phyloP scores from a whole-genome alignment of 2,888 invertebrate genomes.

The Tetragonula carbonaria region DNA sequence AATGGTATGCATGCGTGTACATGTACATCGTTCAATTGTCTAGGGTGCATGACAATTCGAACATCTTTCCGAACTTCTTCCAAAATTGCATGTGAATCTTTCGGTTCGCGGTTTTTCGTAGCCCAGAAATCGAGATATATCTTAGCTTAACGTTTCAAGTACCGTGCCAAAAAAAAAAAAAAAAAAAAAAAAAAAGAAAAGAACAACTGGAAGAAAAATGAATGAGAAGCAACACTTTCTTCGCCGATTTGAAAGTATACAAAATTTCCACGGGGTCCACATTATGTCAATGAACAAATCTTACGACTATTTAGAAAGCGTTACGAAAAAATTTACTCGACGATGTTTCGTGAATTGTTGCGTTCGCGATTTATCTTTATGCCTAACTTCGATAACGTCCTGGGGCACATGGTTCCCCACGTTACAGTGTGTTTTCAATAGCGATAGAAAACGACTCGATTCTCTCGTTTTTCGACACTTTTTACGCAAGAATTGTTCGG shows the following conservation, averaged over 20 bases:
- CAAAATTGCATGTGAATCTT: background rate
- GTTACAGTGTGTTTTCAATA: conserved; percentile 6
- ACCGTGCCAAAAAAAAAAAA: conserved; percentile 45
- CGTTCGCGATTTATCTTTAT: conserved; percentile 23
- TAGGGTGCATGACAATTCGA: conserved; percentile 7
- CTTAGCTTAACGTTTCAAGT: conserved; percentile 29
- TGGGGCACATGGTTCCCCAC: conserved; percentile 18
- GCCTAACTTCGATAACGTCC: conserved; percentile 42
- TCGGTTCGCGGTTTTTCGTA: background rate
- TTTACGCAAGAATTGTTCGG: conserved; percentile 13
- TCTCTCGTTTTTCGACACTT: conserved; percentile 21
- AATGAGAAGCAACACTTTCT: conserved; percentile 10
- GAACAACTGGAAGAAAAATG: background rate
- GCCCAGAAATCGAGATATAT: background rate
- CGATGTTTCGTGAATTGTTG: conserved; percentile 25
- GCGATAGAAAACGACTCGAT: conserved; percentile 5
- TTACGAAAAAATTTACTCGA: background rate
- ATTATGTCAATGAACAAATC: conserved; percentile 27
- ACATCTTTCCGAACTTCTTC: background rate
- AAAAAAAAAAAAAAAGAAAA: conserved; percentile 5
- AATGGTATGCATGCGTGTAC: background rate
- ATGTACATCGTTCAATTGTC: background rate
- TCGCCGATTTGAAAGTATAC: conserved; percentile 54
- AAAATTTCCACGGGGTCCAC: conserved; percentile 53
- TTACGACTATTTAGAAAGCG: conserved; percentile 8